A percentile compares a stretch with the other conserved stretches of the same genome.
phyloP scores from a whole-genome alignment of 2,113 vertebrate genomes.

The Eptesicus fuscus region DNA sequence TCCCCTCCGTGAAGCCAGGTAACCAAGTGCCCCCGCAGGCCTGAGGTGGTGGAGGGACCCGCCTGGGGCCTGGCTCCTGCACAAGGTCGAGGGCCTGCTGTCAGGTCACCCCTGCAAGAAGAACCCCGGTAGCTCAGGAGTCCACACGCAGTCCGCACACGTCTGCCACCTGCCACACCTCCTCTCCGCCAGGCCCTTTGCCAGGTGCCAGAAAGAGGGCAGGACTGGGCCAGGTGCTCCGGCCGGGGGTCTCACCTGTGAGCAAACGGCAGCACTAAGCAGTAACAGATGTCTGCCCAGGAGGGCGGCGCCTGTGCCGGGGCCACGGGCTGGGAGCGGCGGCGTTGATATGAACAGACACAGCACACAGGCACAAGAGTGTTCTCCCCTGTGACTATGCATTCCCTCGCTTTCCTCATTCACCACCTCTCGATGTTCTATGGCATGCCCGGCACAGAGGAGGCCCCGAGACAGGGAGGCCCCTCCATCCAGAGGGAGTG shows the following conservation, averaged over 20 bases:
- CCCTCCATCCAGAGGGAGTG: not conserved
- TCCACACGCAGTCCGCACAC: accelerated
- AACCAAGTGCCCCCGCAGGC: too few species aligned
- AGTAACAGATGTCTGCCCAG: constrained; percentile 61
- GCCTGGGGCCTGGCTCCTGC: not conserved
- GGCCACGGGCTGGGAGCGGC: not conserved
- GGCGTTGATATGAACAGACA: not conserved
- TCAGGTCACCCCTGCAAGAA: accelerated
- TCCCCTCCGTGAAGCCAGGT: not conserved
- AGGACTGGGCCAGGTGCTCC: not conserved
- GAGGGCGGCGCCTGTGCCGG: constrained; percentile 44
- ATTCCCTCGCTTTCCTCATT: not conserved
- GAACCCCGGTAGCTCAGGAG: not conserved
- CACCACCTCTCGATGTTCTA: not conserved
- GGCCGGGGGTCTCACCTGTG: constrained; percentile 39
- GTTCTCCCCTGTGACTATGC: not conserved
- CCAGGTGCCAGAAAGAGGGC: not conserved
- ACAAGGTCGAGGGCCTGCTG: not conserved
- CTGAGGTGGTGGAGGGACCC: not conserved
- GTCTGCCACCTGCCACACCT: not conserved
- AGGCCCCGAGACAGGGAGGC: accelerated
- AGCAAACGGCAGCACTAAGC: constrained; percentile 34
- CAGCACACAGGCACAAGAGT: not conserved
- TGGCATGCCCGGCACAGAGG: not conserved
- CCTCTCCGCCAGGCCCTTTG: not conserved